phyloP scores from a whole-genome alignment of 2,797 vertebrate species.

The Emydoidea blandingii region DNA sequence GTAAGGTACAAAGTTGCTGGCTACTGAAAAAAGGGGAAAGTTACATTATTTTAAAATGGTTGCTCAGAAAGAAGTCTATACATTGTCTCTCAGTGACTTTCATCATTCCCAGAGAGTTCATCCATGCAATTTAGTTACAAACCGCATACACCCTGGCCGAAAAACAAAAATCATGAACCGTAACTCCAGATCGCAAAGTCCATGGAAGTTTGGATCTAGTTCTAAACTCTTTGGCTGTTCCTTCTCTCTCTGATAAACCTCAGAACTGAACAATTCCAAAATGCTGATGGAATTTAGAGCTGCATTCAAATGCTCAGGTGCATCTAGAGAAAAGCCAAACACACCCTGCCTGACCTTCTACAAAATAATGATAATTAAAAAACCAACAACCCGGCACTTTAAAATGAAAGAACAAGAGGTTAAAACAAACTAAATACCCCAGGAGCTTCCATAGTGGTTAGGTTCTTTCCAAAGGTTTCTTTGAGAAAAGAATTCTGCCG shows the following conservation, averaged over 20 bases:
- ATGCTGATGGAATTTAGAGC: neutral
- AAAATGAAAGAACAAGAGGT: neutral
- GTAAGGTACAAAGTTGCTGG: neutral
- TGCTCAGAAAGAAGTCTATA: neutral
- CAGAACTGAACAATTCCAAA: neutral
- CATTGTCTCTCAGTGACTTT: neutral
- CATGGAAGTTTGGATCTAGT: fast-evolving
- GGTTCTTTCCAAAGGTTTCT: slow-evolving; percentile 63
- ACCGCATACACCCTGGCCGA: neutral
- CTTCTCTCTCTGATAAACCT: neutral
- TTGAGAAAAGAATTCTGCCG: slow-evolving; percentile 64
- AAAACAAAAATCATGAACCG: neutral
- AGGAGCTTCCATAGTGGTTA: slow-evolving; percentile 25
- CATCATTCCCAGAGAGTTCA: neutral
- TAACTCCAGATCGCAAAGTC: neutral
- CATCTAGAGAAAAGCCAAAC: neutral
- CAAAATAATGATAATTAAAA: slow-evolving; percentile 19
- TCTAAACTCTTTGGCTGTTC: neutral
- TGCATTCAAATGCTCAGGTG: neutral
- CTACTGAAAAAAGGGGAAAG: neutral
- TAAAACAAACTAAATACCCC: neutral
- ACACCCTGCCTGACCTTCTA: neutral
- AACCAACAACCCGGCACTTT: neutral
- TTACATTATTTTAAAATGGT: neutral
- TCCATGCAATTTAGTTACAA: neutral